Evolutionary conservation across 2,888 invertebrate species (phyloP), one percentile per base, ranked within the genome.

Genomic region (Phaonia tiefii): DNA sequence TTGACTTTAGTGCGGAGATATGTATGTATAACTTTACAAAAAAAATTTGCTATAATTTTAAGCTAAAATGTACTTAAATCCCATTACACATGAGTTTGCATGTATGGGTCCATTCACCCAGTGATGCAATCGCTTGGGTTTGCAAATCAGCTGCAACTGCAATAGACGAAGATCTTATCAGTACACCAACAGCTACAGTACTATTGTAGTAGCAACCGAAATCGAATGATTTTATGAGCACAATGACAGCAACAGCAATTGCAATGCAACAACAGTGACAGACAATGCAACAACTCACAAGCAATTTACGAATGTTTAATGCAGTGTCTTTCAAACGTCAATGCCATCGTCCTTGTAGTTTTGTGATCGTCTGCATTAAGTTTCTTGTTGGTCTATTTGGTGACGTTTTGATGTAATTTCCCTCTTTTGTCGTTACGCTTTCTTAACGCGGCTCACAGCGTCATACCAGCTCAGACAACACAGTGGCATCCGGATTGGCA

Each of bases 161-260:
- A n/a, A n/a, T n/a, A n/a, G n/a, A n/a, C n/a, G n/a, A n/a, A 31
- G 8, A 31, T 31, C 4, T 31, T 31, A 31, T 31, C 31, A 31
- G 8, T 5, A 31, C 31, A 31, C 8, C 4, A 31, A 8, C 31
- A 8, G 31, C 31, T 5, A 31, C 31, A 31, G 8, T 5, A 31
- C 31, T 5, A 31, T 8, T 5, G 4, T 8, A 8, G 8, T 8
- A 31, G 8, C 31, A 63, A 67, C 51, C 65, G 11, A 39, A 67
- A 51, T 69, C 51, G 54, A 20, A 67, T 51, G 49, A 70, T 49
- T 71, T n/a, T 60, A 20, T 15, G 58, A 71, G 60, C 39, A 51
- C 17, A 69, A 39, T 22, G 39, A 69, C 42, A 58, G 49, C 8
- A 42, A 58, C 22, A 49, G 22, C 46, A 67, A 51, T n/a, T n/a